Evolutionary conservation across 2,113 vertebrate species (phyloP).

Genomic region (Rhagologus leucostigma): DNA sequence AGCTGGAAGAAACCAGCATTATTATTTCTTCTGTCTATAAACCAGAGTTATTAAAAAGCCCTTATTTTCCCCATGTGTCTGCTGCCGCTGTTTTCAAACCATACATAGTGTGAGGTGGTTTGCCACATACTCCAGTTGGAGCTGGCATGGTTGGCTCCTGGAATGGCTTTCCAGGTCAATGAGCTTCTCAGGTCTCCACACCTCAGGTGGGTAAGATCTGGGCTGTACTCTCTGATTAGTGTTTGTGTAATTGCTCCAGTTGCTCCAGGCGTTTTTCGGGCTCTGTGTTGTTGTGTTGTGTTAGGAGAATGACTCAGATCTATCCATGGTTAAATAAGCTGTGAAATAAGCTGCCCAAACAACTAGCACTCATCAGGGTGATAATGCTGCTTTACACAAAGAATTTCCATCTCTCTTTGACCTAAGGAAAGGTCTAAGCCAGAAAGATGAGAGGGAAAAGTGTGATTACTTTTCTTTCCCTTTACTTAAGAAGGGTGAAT

Average conservation of each 20-base stretch:
- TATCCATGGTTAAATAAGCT: not conserved
- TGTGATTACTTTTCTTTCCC: not conserved
- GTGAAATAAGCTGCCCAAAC: not conserved
- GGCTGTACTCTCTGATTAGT: not conserved
- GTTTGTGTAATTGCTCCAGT: not conserved
- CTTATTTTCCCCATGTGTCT: not conserved
- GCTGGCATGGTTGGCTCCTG: not conserved
- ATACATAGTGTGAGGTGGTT: not conserved
- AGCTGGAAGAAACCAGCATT: not conserved
- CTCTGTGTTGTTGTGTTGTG: not conserved
- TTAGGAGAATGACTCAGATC: not conserved
- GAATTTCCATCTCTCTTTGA: not conserved
- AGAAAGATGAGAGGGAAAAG: not conserved
- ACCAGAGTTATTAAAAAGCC: not conserved
- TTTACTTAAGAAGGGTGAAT: not conserved
- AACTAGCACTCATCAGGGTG: not conserved
- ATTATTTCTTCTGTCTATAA: slow-evolving; percentile 22
- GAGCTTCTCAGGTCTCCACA: not conserved
- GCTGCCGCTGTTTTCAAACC: not conserved
- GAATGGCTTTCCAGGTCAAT: not conserved
- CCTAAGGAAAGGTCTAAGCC: not conserved
- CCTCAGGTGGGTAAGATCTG: not conserved
- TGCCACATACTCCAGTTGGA: not conserved
- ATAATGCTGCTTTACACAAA: not conserved
- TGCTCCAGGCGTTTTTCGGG: not conserved